Evolutionary conservation across 2,888 invertebrate genomes (phyloP), one percentile per base, ranked within the genome.

Genomic region (Tachina fera): DNA sequence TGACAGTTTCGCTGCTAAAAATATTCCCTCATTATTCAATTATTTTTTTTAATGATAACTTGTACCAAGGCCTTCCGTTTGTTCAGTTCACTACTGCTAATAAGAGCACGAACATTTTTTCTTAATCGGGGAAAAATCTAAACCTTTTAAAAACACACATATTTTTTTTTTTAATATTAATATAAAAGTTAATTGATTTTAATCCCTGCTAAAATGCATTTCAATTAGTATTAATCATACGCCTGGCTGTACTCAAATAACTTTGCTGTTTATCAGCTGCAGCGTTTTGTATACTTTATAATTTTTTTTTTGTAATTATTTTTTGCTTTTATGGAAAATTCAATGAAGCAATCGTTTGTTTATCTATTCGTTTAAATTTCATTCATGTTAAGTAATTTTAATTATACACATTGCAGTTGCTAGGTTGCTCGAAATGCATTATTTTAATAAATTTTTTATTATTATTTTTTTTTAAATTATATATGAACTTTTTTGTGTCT

Each of bases 351-450:
- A 49, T 49, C 45, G 39, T 14, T 56, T 43, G 43, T 53, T 61
- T 61, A 61, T 61, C 60, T 61, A 41, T 19, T 41, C 43, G 41
- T 16, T 67, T 22, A 53, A 61, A 71, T 79, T 71, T 65, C 63
- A 65, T 65, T 67, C 58, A 22, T 63, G 13, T 49, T 71, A 19
- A 71, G 56, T 63, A 53, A 22, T 56, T 79, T 47, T 56, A 72
- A 79, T 79, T 65, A 65, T 47, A 79, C 39, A 47, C 56, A 63
- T 41, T 71, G 71, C 80, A 67, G 80, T 74, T 81, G 80, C 80
- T 60, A 74, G 49, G 74, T 74, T 60, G 31, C n/a, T 53, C 79
- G 14, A 56, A 72, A 56, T 80, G 79, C 65, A 72, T 72, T 60
- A 41, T n/a, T 47, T 56, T 56, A 16, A 8, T 51, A 51, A 51